phyloP scores from a whole-genome alignment of 2,797 vertebrate genomes.

The Brachymystax lenok region DNA sequence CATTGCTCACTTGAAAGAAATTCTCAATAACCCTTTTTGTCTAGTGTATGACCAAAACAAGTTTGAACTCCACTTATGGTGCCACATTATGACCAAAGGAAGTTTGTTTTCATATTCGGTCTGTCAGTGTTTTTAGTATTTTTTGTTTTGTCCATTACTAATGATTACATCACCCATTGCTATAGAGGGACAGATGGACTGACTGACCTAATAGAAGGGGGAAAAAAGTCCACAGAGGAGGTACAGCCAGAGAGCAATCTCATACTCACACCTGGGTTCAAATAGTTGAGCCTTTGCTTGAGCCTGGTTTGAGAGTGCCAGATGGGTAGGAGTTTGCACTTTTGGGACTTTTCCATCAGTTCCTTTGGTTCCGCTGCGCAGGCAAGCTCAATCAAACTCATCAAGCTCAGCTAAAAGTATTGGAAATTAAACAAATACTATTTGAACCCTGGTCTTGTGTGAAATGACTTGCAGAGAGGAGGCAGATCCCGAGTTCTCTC shows the following conservation, averaged over 20 bases:
- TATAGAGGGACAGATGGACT: not conserved
- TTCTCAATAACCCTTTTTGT: no score
- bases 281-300: not conserved
- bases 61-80: not conserved
- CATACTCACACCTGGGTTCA: not conserved
- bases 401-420: not conserved
- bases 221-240: not conserved
- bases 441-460: not conserved
- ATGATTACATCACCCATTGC: not conserved
- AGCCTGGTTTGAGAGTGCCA: not conserved
- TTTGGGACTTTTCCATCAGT: not conserved
- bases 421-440: not conserved
- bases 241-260: not conserved
- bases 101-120: not conserved
- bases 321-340: not conserved
- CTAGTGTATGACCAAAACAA: not conserved
- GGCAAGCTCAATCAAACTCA: not conserved
- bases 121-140: not conserved
- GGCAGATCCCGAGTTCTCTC: not conserved
- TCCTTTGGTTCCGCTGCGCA: not conserved
- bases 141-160: not conserved
- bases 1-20: not conserved
- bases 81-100: not conserved
- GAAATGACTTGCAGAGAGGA: not conserved
- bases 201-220: not conserved